Conservation (phyloP, 2,888 invertebrate genomes). For the Nomada ferruginata region DNA sequence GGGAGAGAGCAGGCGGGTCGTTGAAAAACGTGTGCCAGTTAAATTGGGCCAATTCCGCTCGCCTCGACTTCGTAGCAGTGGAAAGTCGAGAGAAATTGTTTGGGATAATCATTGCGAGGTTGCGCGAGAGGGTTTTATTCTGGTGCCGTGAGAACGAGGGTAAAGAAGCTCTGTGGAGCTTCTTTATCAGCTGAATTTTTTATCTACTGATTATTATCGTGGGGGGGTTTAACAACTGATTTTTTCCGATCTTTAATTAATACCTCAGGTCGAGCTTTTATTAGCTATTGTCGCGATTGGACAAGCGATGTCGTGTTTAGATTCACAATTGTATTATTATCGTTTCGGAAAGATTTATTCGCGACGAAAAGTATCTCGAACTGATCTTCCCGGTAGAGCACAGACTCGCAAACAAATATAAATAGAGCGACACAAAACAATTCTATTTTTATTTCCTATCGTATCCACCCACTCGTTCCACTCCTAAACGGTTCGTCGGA, state of each 20-base stretch:
- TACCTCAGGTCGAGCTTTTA: too few relatives aligned
- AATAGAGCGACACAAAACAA: constrained; percentile 68
- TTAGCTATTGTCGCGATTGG: too few relatives aligned
- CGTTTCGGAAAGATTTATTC: not conserved
- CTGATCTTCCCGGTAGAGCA: constrained; percentile 41
- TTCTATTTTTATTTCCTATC: constrained; percentile 68
- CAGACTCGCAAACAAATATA: constrained; percentile 64
- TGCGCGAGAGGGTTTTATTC: not conserved
- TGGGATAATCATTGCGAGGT: constrained; percentile 5
- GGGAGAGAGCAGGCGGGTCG: constrained; percentile 24
- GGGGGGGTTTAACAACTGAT: too few relatives aligned
- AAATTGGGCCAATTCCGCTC: constrained; percentile 61
- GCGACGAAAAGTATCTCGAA: constrained; percentile 36
- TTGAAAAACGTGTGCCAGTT: constrained; percentile 60
- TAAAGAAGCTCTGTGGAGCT: too few relatives aligned
- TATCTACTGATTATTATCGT: too few relatives aligned
- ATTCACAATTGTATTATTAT: not conserved
- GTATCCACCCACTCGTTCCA: constrained; percentile 47
- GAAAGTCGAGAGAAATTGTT: constrained; percentile 53
- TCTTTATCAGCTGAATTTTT: too few relatives aligned
- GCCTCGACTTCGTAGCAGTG: constrained; percentile 24
- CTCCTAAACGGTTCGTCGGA: constrained; percentile 44
- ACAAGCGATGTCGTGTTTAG: too few relatives aligned
- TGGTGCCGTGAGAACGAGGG: too few relatives aligned
- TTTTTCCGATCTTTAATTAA: too few relatives aligned